Conservation (phyloP, 2,888 invertebrate genomes). For the Lepetodrilus schrolli region DNA sequence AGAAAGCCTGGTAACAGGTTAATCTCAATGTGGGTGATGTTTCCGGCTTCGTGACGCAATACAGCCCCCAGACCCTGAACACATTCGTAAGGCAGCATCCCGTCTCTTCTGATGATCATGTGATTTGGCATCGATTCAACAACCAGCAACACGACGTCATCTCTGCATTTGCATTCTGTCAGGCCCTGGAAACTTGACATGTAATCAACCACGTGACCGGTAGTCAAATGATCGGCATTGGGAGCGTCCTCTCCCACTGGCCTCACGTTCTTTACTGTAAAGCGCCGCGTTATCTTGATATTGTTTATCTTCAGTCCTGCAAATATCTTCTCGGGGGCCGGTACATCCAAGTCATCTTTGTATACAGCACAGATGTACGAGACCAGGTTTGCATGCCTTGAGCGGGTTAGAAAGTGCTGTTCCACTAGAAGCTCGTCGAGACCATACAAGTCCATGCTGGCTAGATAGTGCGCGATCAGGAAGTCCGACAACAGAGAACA, state of each 20-base stretch:
- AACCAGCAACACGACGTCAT: conserved; percentile 50
- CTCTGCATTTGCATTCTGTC: conserved; percentile 51
- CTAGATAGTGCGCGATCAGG: conserved; percentile 60
- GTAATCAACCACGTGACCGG: conserved; percentile 51
- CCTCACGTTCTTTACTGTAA: conserved; percentile 1
- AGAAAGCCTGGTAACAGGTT: conserved; percentile 57
- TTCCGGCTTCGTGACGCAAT: conserved; percentile 38
- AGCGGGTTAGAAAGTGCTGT: conserved; percentile 50
- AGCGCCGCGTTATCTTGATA: conserved; percentile 29
- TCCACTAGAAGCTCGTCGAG: conserved; percentile 45
- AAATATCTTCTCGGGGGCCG: conserved; percentile 46
- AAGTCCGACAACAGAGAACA: conserved; percentile 58
- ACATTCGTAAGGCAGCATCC: conserved; percentile 46
- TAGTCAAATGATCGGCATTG: background rate
- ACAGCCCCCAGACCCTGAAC: conserved; percentile 51
- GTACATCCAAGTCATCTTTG: conserved; percentile 51
- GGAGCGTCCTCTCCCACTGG: background rate
- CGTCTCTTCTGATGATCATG: conserved; percentile 53
- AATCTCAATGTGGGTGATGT: conserved; percentile 60
- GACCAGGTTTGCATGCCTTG: conserved; percentile 51
- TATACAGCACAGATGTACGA: conserved; percentile 62
- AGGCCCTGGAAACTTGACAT: conserved; percentile 59
- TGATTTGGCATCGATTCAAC: conserved; percentile 53
- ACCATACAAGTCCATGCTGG: conserved; percentile 50
- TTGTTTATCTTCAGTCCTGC: conserved; percentile 54